Conservation (phyloP, 2,113 vertebrate genomes). For the Oryctolagus cuniculus region mOryCun1.1 NC_091438.1:6048001-6048500, state of each 20-base stretch:
- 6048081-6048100: background rate
- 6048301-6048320: background rate
- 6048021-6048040: background rate
- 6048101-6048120: background rate
- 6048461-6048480: background rate
- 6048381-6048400: background rate
- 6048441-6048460: background rate
- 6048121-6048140: background rate
- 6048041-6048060: background rate
- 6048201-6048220: background rate
- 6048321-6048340: background rate
- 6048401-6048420: background rate
- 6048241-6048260: background rate
- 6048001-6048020: background rate
- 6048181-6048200: background rate
- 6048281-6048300: background rate
- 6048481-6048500: background rate
- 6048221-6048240: background rate
- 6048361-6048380: background rate
- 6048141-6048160: background rate
- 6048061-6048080: background rate
- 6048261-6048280: background rate
- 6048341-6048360: background rate
- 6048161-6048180: background rate
- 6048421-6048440: background rate